Evolutionary conservation across 1,140 invertebrate genomes (phyloP).

Genomic region (Dinoponera quadriceps): DNA sequence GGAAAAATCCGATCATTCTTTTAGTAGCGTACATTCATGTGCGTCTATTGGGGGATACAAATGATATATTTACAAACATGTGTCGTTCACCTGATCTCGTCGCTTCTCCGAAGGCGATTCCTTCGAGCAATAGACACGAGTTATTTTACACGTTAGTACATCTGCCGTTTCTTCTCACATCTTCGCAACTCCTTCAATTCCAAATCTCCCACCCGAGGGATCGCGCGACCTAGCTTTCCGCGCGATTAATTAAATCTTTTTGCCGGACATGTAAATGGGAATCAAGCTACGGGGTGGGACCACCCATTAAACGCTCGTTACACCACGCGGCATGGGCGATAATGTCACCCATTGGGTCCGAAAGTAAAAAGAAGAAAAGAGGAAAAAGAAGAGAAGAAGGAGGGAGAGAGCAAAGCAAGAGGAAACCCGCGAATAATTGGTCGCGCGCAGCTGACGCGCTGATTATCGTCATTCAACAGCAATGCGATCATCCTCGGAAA

Average conservation of each 20-base stretch:
- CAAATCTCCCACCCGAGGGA: neutral
- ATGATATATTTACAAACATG: no score
- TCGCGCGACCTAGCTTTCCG: constrained; percentile 62
- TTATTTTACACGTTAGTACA: no score
- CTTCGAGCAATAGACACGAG: neutral
- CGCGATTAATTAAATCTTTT: constrained; percentile 65
- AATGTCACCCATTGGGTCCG: neutral
- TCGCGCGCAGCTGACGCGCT: neutral
- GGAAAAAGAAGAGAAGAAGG: constrained; percentile 3
- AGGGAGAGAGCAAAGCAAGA: neutral
- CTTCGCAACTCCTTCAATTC: neutral
- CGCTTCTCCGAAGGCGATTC: neutral
- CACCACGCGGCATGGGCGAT: constrained; percentile 25
- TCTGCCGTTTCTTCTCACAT: neutral
- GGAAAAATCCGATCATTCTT: no score
- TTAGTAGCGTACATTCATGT: no score
- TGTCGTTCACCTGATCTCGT: no score
- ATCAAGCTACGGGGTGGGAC: constrained; percentile 33
- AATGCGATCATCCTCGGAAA: constrained; percentile 28
- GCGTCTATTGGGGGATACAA: no score
- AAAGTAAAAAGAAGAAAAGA: neutral
- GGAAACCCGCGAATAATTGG: constrained; percentile 4
- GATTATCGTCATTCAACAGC: constrained; percentile 26
- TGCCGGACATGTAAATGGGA: neutral
- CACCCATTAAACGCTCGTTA: constrained; percentile 61